These are phyloP conservation scores for Acropora yongei DNA, from an alignment of 64 coral and sea anemone genomes.

Conservation along the genomic window DNA sequence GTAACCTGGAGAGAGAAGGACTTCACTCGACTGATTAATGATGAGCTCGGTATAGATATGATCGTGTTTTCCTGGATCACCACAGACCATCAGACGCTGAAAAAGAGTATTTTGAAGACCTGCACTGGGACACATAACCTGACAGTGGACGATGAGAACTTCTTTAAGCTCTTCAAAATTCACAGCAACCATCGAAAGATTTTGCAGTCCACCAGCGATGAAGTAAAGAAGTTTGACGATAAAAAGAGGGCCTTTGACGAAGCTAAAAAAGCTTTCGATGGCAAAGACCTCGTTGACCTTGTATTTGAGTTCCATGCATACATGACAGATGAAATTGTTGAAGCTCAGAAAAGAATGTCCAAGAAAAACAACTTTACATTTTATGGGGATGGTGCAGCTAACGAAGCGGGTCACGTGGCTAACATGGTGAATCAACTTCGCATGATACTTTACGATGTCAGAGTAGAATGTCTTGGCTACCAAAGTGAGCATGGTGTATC, in stretches of 20 bases:
- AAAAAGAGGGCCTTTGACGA: slow-evolving; percentile 19
- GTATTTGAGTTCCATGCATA: slow-evolving; percentile 59
- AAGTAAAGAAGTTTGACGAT: background rate
- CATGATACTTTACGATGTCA: slow-evolving; percentile 46
- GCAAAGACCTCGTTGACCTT: slow-evolving; percentile 53
- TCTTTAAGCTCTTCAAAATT: slow-evolving; percentile 32
- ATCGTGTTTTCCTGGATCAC: slow-evolving; percentile 34
- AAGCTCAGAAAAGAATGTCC: slow-evolving; percentile 56
- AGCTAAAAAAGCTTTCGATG: background rate
- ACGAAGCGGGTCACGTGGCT: slow-evolving; percentile 50
- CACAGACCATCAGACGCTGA: background rate
- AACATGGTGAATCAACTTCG: slow-evolving; percentile 65
- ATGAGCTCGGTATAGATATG: slow-evolving; percentile 46
- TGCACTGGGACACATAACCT: background rate
- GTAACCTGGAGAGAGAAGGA: slow-evolving; percentile 34
- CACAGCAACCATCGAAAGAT: slow-evolving; percentile 23
- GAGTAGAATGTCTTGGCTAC: slow-evolving; percentile 51
- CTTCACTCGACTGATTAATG: background rate
- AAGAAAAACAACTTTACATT: slow-evolving; percentile 46
- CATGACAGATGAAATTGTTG: slow-evolving; percentile 59
- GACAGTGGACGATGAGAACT: slow-evolving; percentile 8
- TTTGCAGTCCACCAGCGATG: slow-evolving; percentile 24
- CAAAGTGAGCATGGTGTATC: slow-evolving; percentile 47
- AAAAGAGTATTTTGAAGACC: background rate
- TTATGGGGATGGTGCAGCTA: slow-evolving; percentile 53